These are phyloP conservation scores for Cassiopea xamachana DNA, from an alignment of 30 jellyfish, hydroid and myxozoan genomes.

Conservation along the genomic window DNA sequence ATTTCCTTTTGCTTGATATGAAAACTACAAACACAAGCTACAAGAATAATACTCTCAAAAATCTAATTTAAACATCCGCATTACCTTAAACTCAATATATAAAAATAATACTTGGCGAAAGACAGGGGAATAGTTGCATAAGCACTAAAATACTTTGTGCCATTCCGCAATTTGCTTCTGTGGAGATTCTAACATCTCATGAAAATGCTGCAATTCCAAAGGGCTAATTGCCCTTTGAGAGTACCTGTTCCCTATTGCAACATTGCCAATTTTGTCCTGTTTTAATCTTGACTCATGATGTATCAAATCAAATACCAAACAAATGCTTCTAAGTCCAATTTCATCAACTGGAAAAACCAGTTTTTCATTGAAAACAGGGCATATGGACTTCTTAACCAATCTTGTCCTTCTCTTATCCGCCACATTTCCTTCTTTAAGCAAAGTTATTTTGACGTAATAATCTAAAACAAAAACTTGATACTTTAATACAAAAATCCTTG, in stretches of 20 bases:
- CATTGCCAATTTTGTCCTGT: conserved; percentile 87
- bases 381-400: conserved; percentile 71
- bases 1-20: too few species aligned
- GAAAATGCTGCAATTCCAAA: conserved; percentile 87
- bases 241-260: conserved; percentile 79
- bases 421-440: conserved; percentile 67
- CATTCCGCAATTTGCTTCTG: conserved; percentile 93
- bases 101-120: too few species aligned
- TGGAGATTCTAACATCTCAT: conserved; percentile 90
- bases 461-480: conserved; percentile 43
- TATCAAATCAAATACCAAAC: conserved; percentile 85
- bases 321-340: conserved; percentile 68
- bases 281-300: conserved; percentile 86
- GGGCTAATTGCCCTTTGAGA: conserved; percentile 78
- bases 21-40: too few species aligned
- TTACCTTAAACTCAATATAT: too few species aligned
- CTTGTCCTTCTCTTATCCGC: conserved; percentile 91
- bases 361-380: conserved; percentile 96
- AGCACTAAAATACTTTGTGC: conserved; percentile 70
- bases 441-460: conserved; percentile 82
- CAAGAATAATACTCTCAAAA: too few species aligned
- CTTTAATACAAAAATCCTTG: background rate
- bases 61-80: too few species aligned
- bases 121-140: background rate
- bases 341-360: conserved; percentile 90